phyloP scores from a whole-genome alignment of 2,797 vertebrate genomes.

The Lacerta viridis region DNA sequence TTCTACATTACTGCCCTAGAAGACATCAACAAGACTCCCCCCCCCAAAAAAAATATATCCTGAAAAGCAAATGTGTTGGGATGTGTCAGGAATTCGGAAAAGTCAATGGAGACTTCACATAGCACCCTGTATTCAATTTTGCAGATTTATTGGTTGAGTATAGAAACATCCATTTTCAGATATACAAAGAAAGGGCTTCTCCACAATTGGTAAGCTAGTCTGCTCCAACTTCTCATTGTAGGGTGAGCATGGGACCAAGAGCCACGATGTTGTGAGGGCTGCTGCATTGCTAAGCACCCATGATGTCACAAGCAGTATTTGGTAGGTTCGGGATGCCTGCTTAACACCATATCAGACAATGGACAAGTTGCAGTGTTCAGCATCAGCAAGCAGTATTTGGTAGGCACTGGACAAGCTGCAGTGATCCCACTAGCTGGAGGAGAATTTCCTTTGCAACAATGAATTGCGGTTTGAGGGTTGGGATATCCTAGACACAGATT shows the following conservation, averaged over 20 bases:
- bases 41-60: background rate
- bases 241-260: background rate
- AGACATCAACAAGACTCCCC: background rate
- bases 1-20: background rate
- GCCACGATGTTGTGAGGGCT: background rate
- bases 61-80: background rate
- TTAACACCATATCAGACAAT: no score
- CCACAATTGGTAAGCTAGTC: background rate
- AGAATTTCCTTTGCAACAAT: background rate
- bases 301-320: no score
- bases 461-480: background rate
- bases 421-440: background rate
- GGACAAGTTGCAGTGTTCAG: no score
- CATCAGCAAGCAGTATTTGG: background rate
- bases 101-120: background rate
- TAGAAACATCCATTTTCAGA: background rate
- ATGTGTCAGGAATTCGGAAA: no score
- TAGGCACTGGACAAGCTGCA: background rate
- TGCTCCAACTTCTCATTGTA: background rate
- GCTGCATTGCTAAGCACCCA: no score
- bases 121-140: background rate
- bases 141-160: background rate
- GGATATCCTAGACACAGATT: background rate
- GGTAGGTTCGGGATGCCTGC: no score
- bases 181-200: background rate